Conservation (phyloP, 2,113 vertebrate genomes). For the Asarcornis scutulata region DNA sequence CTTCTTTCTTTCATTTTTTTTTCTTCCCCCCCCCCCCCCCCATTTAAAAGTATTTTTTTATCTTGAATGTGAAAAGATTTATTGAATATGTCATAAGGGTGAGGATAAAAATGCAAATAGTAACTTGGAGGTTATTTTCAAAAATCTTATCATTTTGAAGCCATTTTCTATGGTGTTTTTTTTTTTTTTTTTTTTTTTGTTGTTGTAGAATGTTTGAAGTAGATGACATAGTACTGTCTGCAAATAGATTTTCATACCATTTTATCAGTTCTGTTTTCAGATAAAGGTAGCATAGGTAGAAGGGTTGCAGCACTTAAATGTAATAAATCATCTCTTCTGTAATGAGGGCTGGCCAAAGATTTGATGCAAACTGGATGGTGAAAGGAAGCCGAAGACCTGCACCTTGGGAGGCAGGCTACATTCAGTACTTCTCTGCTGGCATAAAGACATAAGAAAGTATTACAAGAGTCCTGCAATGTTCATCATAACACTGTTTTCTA, state of each 20-base stretch:
- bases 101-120: neutral
- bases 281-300: neutral
- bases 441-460: neutral
- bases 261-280: neutral
- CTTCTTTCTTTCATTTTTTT: too few relatives aligned
- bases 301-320: neutral
- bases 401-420: neutral
- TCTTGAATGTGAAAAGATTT: neutral
- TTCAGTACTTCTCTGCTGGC: neutral
- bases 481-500: too few relatives aligned
- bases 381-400: neutral
- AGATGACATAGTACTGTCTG: neutral
- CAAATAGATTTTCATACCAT: neutral
- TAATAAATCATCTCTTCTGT: neutral
- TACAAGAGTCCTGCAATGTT: neutral
- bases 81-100: neutral
- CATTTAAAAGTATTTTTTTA: neutral
- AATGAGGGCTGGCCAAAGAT: neutral
- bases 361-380: neutral
- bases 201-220: neutral
- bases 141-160: neutral
- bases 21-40: too few relatives aligned
- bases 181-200: neutral
- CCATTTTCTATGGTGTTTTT: neutral
- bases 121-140: rapidly evolving